These are phyloP conservation scores for Mythimna ferrago DNA, from an alignment of 2,888 invertebrate genomes.

Conservation along the genomic window DNA sequence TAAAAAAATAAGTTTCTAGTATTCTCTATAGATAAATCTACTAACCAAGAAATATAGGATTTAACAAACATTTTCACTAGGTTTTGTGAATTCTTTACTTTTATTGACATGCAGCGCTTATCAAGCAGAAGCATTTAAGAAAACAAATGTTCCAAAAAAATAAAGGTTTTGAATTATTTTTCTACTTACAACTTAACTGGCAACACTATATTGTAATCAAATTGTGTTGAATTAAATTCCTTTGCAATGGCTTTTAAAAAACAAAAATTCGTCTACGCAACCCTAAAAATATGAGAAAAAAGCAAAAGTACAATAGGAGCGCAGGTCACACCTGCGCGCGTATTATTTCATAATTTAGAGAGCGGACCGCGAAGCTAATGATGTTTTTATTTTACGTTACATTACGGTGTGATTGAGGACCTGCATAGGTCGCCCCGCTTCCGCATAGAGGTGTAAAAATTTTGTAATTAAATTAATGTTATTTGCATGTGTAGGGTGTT, in stretches of 20 bases:
- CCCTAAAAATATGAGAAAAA: conserved; percentile 68
- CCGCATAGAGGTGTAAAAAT: conserved; percentile 55
- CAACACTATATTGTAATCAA: no score
- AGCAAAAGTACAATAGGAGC: conserved; percentile 63
- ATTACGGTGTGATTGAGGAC: conserved; percentile 72
- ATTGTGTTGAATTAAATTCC: background rate
- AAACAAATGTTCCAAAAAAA: no score
- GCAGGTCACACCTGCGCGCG: conserved; percentile 77
- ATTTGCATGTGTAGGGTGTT: conserved; percentile 36
- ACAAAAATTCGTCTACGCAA: conserved; percentile 22
- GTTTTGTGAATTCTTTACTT: no score
- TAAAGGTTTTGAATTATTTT: no score
- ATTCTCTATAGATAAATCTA: no score
- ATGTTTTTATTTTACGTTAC: conserved; percentile 75
- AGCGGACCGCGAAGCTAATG: conserved; percentile 71
- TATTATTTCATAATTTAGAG: conserved; percentile 82
- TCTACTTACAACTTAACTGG: no score
- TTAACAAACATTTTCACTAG: no score
- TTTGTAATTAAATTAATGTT: conserved; percentile 56
- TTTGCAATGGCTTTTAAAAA: conserved; percentile 1
- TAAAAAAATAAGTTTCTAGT: no score
- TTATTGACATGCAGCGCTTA: no score
- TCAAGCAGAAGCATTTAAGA: no score
- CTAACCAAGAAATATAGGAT: no score
- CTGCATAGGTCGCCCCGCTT: conserved; percentile 53